Evolutionary conservation across 2,888 invertebrate species (phyloP).

Genomic region (Meta bourneti): DNA sequence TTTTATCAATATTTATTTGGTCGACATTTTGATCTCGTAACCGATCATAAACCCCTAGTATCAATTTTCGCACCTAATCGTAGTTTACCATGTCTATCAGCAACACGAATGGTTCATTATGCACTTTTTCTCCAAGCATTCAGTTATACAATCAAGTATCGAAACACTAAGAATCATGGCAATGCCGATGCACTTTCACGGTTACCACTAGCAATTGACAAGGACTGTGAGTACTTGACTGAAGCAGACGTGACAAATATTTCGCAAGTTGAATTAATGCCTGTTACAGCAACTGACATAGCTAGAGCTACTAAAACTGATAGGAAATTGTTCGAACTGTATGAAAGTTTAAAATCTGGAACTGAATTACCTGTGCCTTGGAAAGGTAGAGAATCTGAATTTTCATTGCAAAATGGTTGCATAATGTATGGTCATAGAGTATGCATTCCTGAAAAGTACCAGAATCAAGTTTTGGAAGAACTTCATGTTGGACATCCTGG

Average conservation of each 20-base stretch:
- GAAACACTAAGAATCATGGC: constrained; percentile 52
- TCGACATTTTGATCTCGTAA: constrained; percentile 79
- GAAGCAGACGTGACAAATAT: constrained; percentile 63
- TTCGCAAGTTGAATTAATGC: constrained; percentile 59
- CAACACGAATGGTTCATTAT: constrained; percentile 79
- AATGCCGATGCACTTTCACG: constrained; percentile 57
- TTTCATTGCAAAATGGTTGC: constrained; percentile 65
- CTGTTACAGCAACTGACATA: constrained; percentile 65
- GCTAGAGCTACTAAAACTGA: constrained; percentile 64
- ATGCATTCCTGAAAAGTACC: constrained; percentile 13
- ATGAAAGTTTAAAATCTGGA: constrained; percentile 65
- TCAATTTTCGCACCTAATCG: constrained; percentile 80
- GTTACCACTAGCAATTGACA: constrained; percentile 42
- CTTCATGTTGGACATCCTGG: constrained; percentile 57
- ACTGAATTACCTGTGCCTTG: constrained; percentile 62
- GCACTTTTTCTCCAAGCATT: constrained; percentile 77
- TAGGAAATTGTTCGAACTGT: constrained; percentile 64
- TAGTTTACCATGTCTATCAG: constrained; percentile 79
- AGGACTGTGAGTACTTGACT: constrained; percentile 54
- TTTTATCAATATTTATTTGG: no score
- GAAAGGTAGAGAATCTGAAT: constrained; percentile 62
- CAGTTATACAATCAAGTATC: constrained; percentile 49
- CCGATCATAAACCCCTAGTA: constrained; percentile 80
- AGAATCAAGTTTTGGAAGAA: no score
- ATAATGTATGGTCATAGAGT: constrained; percentile 61